Evolutionary conservation across 2,888 invertebrate species (phyloP).

Genomic region (Agonopterix heracliana): DNA sequence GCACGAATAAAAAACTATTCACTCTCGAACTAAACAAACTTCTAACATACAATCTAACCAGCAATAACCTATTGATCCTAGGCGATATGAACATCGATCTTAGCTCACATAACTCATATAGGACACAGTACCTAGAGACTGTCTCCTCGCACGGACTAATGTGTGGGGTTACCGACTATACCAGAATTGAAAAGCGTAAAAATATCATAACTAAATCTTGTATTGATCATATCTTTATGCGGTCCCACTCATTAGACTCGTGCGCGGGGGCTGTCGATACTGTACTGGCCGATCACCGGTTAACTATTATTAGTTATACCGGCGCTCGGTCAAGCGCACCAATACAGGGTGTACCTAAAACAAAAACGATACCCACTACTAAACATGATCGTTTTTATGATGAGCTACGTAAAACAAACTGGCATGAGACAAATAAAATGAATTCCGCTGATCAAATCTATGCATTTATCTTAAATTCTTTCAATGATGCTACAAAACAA

Average conservation of each 20-base stretch:
- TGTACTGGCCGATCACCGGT: constrained; percentile 2
- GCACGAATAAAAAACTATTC: neutral
- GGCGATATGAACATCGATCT: constrained; percentile 6
- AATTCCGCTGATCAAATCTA: no score
- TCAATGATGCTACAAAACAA: no score
- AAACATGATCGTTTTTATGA: no score
- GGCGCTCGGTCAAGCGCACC: neutral
- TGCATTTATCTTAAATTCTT: no score
- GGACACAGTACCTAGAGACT: constrained; percentile 3
- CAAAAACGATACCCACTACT: no score
- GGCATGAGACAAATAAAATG: no score
- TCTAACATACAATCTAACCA: neutral
- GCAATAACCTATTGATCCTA: neutral
- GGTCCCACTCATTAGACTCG: neutral
- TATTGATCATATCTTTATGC: neutral
- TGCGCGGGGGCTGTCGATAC: constrained; percentile 1
- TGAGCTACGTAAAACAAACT: no score
- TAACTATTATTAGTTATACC: neutral
- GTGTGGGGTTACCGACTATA: constrained; percentile 8
- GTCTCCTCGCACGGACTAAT: constrained; percentile 8
- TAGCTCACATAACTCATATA: neutral
- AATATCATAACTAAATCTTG: no score
- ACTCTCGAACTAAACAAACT: neutral
- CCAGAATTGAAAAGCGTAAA: constrained; percentile 2
- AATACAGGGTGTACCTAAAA: neutral